Evolutionary conservation across 1,140 invertebrate species (phyloP), one percentile per base, ranked within the genome.

Genomic region (Eciton burchellii): DNA sequence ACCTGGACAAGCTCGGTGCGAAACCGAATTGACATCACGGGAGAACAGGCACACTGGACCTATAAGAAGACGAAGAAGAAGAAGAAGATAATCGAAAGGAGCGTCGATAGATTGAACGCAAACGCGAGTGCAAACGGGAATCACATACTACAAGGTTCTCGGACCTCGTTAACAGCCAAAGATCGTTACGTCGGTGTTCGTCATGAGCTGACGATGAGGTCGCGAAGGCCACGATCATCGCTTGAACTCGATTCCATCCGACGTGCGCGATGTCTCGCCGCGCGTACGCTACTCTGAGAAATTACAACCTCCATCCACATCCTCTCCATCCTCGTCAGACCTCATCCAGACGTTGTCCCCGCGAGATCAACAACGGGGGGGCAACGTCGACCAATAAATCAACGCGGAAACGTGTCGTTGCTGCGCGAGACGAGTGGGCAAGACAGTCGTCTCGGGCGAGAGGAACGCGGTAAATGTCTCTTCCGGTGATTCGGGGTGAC

Each of bases 121-220:
- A 57, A 21, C 85, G 54, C 68, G 72, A 87, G 87, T 84, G 77
- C n/a, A 88, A 72, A 84, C 84, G 62, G 83, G 66, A 85, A 88
- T 88, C 71, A 87, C 84, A 63, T 74, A 83, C 83, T 60, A 54
- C 56, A 41, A 9, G 49, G 47, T 24, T 21, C 47, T 66, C n/a
- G 24, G 29, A 87, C 82, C 87, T 88, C 47, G 52, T 82, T 87
- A 87, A 87, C 81, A 86, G 57, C 43, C 52, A 19, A 21, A n/a
- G 35, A 19, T 68, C 54, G 19, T 35, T 65, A 52, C 19, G 14
- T 43, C 54, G n/a, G n/a, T n/a, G n/a, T 59, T 45, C 16, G 29
- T 54, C 5, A 43, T n/a, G 29, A 4, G 9, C 35, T 6, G 35
- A 35, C 35, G 6, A 35, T 35, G 6, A 35, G 35, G 6, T 35